These are phyloP conservation scores for Ondatra zibethicus DNA, from an alignment of 2,113 vertebrate genomes.

Conservation along the genomic window DNA sequence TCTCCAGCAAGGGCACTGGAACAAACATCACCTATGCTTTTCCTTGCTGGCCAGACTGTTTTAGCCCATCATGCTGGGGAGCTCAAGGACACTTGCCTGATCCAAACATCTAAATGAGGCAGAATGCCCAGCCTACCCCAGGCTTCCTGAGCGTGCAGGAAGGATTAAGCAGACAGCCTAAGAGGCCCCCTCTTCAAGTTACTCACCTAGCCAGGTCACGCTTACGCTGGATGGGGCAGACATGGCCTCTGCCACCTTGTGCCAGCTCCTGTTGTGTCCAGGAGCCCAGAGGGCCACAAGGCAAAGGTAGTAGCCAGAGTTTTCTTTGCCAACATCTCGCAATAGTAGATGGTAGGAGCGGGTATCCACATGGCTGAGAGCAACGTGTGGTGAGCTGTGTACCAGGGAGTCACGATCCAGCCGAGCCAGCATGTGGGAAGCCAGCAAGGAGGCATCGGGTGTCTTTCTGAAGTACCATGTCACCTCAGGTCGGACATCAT, in stretches of 20 bases:
- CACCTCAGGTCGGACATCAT: slow-evolving; percentile 83
- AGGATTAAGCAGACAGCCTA: neutral
- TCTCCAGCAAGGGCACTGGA: neutral
- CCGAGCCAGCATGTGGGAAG: slow-evolving; percentile 81
- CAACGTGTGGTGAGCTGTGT: slow-evolving; percentile 83
- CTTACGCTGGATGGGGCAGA: slow-evolving; percentile 83
- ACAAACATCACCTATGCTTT: slow-evolving; percentile 3
- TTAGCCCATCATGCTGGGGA: neutral
- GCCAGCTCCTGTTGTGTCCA: slow-evolving; percentile 86
- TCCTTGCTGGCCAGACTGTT: neutral
- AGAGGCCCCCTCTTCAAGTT: neutral
- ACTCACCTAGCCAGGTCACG: slow-evolving; percentile 85
- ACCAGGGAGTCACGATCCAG: slow-evolving; percentile 84
- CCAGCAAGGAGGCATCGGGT: slow-evolving; percentile 76
- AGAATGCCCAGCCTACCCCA: neutral
- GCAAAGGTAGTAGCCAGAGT: slow-evolving; percentile 88
- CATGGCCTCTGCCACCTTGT: slow-evolving; percentile 86
- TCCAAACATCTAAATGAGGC: neutral
- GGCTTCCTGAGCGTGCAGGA: neutral
- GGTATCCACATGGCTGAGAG: slow-evolving; percentile 82
- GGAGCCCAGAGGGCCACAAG: slow-evolving; percentile 87
- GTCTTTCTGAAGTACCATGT: slow-evolving; percentile 85
- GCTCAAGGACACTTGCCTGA: neutral
- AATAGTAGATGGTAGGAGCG: slow-evolving; percentile 86
- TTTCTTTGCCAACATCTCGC: slow-evolving; percentile 84